These are phyloP conservation scores for Mormoops blainvillei DNA, from an alignment of 2,113 vertebrate genomes.

Conservation along the genomic window DNA sequence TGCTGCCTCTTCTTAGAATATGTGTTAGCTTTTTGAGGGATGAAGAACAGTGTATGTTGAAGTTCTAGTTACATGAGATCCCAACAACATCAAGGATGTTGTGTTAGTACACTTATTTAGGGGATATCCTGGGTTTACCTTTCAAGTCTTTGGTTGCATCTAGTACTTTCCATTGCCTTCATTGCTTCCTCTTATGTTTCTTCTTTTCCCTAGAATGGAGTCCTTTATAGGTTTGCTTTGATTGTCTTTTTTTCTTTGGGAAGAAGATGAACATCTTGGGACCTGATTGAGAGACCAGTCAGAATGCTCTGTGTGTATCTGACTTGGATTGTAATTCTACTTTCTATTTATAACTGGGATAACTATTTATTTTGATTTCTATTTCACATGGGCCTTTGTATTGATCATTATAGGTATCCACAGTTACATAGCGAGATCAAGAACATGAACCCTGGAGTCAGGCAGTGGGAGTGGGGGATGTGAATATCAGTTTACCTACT, in stretches of 20 bases:
- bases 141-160: neutral
- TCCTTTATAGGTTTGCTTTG: slow-evolving; percentile 12
- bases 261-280: neutral
- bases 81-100: neutral
- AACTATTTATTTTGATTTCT: neutral
- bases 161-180: neutral
- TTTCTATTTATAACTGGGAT: slow-evolving; percentile 5
- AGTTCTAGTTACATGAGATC: neutral
- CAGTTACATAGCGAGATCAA: neutral
- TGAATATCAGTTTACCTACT: neutral
- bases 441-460: neutral
- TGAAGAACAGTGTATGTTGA: neutral
- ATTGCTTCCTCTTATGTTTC: neutral
- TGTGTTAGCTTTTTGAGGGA: neutral
- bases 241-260: neutral
- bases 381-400: neutral
- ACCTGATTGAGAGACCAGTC: neutral
- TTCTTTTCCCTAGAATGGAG: neutral
- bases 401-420: neutral
- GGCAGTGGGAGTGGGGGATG: neutral
- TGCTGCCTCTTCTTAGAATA: neutral
- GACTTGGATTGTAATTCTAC: neutral
- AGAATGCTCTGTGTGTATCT: neutral
- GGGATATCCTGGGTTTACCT: neutral
- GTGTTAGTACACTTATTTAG: neutral